Base-by-base conservation (phyloP, 2,888 invertebrate genomes). In the Troglohyphantes excavatus region DNA sequence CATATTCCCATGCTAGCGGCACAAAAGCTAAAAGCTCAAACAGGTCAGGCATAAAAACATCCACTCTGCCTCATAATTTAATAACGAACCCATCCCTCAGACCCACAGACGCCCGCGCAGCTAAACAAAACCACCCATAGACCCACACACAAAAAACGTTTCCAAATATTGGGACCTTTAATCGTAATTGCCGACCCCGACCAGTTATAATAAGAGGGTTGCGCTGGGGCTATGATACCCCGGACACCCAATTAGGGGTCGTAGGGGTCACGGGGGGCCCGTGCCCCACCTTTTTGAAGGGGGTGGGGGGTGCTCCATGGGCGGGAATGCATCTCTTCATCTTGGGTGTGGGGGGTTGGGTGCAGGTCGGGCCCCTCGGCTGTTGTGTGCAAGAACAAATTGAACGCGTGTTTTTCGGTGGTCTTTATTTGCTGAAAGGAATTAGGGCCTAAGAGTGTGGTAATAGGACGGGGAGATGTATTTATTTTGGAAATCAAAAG, bases 231-330 rank as follows among this genome's bases (percentile, higher is more conserved):
- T 39, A 39, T 88, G 82, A 82, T 88, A 73, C 81, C 43, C 81
- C 68, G 88, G 73, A 88, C 88, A 88, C 88, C 88, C 88, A 88
- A 88, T 88, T 88, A 88, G 88, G 79, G 88, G 88, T 88, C 88
- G 43, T 13, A 46, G 81, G 79, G 65, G 53, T 53, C 53, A n/a
- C 33, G 39, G n/a, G 81, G 81, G 82, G 67, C 53, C 75, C 26
- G 9, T 43, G 43, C 75, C 73, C 67, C 75, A 29, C 82, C 53
- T 61, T 23, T 11, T 2, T 11, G 7, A 39, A 13, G 39, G 39
- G 39, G 53, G 1, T 26, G 53, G 63, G 63, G 72, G 78, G 7
- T 27, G 46, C 65, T 61, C 53, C 83, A 43, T 68, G 63, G 82
- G 82, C 75, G 75, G 88, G 88, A 53, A 68, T 68, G 19, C 61